Conservation (phyloP, 2,888 invertebrate species). For the Muscina levida region DNA sequence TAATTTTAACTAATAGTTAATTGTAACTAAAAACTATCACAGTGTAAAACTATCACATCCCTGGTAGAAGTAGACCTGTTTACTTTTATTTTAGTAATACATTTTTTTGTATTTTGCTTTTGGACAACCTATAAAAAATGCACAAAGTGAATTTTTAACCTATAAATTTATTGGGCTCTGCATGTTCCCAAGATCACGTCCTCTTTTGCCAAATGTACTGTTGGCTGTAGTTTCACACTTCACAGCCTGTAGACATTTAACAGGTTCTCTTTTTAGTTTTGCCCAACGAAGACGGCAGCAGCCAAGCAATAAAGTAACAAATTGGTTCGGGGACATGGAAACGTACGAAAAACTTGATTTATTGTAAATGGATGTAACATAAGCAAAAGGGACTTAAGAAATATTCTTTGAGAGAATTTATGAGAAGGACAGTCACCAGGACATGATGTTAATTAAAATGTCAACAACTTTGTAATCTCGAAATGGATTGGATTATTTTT, state of each 20-base stretch:
- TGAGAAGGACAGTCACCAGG: neutral
- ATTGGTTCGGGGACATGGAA: conserved; percentile 15
- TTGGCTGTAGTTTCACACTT: conserved; percentile 35
- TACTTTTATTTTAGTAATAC: neutral
- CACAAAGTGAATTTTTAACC: conserved; percentile 17
- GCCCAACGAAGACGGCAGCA: neutral
- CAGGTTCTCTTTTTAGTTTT: neutral
- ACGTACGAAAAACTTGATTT: conserved; percentile 25
- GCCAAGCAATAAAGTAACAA: conserved; percentile 22
- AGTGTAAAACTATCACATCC: neutral
- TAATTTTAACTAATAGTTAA: too few relatives aligned
- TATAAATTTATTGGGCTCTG: neutral
- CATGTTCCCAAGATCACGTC: conserved; percentile 3
- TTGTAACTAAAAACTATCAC: too few relatives aligned
- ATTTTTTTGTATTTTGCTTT: too few relatives aligned
- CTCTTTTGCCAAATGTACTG: neutral
- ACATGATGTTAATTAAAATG: conserved; percentile 20
- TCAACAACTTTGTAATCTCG: conserved; percentile 13
- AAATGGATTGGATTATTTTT: conserved; percentile 16
- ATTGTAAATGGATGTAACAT: neutral
- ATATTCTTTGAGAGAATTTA: conserved; percentile 1
- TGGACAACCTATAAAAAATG: neutral
- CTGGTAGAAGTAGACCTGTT: neutral
- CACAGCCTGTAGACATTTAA: conserved; percentile 4
- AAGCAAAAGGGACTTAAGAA: neutral